These are phyloP conservation scores for Thalassaphorura encarpata DNA, from an alignment of 1,140 invertebrate genomes.

Conservation along the genomic window DNA sequence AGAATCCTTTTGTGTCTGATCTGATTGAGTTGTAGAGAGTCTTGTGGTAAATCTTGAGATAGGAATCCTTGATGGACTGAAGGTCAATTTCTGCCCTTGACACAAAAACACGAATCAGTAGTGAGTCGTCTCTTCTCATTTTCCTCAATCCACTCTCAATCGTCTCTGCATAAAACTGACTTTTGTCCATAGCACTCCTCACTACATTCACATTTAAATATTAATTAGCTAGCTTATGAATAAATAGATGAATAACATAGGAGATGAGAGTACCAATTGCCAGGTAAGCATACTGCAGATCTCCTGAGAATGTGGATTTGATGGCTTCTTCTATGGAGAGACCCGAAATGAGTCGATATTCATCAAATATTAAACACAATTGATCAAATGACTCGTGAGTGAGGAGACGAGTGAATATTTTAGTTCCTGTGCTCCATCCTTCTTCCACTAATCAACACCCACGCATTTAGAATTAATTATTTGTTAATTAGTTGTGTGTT, in stretches of 20 bases:
- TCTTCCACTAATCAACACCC: conserved; percentile 44
- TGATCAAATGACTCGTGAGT: conserved; percentile 56
- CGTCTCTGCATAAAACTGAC: conserved; percentile 61
- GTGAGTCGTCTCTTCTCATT: conserved; percentile 38
- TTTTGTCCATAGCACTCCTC: conserved; percentile 51
- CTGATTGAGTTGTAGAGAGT: conserved; percentile 53
- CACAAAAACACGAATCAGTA: conserved; percentile 41
- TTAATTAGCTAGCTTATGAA: no score
- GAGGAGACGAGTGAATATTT: conserved; percentile 57
- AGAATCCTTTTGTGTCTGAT: conserved; percentile 34
- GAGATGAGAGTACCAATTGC: conserved; percentile 43
- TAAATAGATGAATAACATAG: conserved; percentile 13
- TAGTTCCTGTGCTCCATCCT: conserved; percentile 61
- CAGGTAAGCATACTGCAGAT: conserved; percentile 49
- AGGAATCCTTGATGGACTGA: conserved; percentile 55
- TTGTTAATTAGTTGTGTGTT: neutral
- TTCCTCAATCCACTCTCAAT: conserved; percentile 44
- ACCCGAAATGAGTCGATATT: conserved; percentile 54
- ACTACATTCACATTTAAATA: no score
- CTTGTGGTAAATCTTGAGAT: conserved; percentile 56
- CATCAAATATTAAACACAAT: conserved; percentile 56
- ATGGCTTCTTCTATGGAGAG: conserved; percentile 56
- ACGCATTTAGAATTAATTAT: neutral
- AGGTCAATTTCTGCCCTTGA: conserved; percentile 48
- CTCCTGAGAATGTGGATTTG: conserved; percentile 51